Evolutionary conservation across 2,888 invertebrate genomes (phyloP).

Genomic region (Diarsia brunnea): DNA sequence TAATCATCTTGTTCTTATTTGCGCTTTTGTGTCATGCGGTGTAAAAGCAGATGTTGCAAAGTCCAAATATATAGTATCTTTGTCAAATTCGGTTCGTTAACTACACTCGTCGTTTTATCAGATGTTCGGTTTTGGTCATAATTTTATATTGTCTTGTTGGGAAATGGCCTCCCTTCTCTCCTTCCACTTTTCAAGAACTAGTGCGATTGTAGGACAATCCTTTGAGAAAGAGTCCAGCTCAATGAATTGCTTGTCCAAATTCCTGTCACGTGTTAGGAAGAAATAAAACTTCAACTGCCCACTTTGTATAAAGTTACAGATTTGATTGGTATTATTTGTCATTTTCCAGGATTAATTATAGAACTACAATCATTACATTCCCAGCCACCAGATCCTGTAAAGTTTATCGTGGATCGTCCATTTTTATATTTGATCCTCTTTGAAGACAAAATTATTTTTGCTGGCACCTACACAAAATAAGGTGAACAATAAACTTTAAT

Average conservation of each 20-base stretch:
- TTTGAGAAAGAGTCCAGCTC: no score
- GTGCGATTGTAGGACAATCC: no score
- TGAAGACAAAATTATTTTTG: slow-evolving; percentile 64
- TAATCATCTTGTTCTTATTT: no score
- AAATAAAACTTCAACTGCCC: neutral
- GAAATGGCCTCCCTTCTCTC: no score
- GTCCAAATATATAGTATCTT: no score
- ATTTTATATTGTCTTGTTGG: no score
- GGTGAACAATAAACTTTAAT: slow-evolving; percentile 17
- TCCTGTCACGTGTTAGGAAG: neutral
- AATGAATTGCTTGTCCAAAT: slow-evolving; percentile 4
- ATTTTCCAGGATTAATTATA: slow-evolving; percentile 13
- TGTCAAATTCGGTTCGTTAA: no score
- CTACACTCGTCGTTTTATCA: no score
- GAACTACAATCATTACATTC: slow-evolving; percentile 31
- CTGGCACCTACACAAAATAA: slow-evolving; percentile 57
- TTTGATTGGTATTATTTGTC: slow-evolving; percentile 17
- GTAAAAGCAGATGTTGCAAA: no score
- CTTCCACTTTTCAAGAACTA: no score
- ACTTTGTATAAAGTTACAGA: no score
- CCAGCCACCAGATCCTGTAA: slow-evolving; percentile 52
- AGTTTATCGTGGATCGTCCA: slow-evolving; percentile 63
- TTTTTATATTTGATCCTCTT: slow-evolving; percentile 61
- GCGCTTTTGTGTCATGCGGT: neutral
- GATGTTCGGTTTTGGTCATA: neutral